phyloP scores from a whole-genome alignment of 2,797 vertebrate species.

The Threskiornis aethiopicus region DNA sequence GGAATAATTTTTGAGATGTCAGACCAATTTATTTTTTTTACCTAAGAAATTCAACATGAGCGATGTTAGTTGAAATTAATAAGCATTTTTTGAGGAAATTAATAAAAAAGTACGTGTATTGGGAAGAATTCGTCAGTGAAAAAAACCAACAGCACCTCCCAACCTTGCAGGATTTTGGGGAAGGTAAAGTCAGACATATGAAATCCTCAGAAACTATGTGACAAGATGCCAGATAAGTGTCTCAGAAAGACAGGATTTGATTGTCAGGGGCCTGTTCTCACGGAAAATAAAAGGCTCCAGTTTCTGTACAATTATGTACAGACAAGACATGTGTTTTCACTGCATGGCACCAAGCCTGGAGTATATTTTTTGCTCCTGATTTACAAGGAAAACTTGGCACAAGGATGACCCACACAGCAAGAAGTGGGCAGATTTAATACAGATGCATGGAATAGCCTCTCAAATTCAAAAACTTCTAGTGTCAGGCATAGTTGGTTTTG shows the following conservation, averaged over 20 bases:
- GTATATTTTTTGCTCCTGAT: conserved; percentile 59
- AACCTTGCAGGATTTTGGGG: neutral
- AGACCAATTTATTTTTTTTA: neutral
- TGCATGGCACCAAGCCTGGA: conserved; percentile 60
- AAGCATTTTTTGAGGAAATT: neutral
- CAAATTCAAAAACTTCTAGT: neutral
- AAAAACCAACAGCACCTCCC: neutral
- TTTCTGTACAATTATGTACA: conserved; percentile 60
- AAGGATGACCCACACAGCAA: conserved; percentile 48
- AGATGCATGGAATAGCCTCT: neutral
- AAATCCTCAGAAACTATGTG: conserved; percentile 25
- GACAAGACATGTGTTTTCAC: conserved; percentile 65
- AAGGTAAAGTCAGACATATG: neutral
- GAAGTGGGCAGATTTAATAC: conserved; percentile 41
- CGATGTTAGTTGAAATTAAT: neutral
- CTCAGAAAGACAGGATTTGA: conserved; percentile 43
- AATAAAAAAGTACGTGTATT: neutral
- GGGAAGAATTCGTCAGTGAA: neutral
- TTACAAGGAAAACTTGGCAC: conserved; percentile 63
- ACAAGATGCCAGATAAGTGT: conserved; percentile 19
- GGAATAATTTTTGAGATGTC: neutral
- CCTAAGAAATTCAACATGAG: neutral
- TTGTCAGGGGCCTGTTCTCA: conserved; percentile 49
- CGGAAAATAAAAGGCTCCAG: conserved; percentile 48
- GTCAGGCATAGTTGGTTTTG: neutral